Base-by-base conservation (phyloP, 2,113 vertebrate genomes). In the Hemiscyllium ocellatum region DNA sequence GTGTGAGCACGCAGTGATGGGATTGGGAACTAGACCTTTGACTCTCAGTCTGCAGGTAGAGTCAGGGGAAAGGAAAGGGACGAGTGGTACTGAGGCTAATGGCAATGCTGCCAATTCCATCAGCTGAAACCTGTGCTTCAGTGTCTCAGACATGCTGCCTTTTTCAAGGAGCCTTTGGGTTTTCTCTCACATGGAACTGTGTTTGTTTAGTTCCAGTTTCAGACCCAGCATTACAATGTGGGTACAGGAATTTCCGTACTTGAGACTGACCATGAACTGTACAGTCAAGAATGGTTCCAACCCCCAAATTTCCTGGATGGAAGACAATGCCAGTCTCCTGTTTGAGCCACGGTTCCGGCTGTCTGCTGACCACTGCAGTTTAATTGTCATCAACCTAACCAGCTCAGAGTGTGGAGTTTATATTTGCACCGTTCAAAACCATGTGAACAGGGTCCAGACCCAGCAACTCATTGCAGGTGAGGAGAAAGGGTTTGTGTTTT, bases 241-340 rank as follows among this genome's bases (percentile, higher is more conserved):
- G 52, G 50, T 33, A 4, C 15, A 68, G 10, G 80, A 85, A 4
- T 61, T 4, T 56, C 37, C 69, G 17, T 29, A 7, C 12, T 66
- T 70, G 1, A 29, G n/a, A 42, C 42, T 96, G 76, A 96, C 22
- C 66, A 91, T 97, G 93, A 96, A 1, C 10, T 97, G 97, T 96
- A 68, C 96, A 86, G 96, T 95, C 52, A 78, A 12, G 0, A 90
- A 91, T 0, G 80, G 65, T 37, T 90, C 85, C 5, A 66, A 96
- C 66, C 56, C 95, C 13, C 86, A 87, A 20, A 95, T 96, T 80
- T 95, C 2, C 69, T 97, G 97, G 96, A 95, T 95, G 56, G 96
- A 94, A 86, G 96, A 96, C 80, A 96, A 80, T 70, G 56, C 33
- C 19, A 26, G 56, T 52, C 91, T 96, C 37, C 26, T 69, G 52